These are phyloP conservation scores for Odontothrips loti DNA, from an alignment of 2,888 invertebrate genomes.

Conservation along the genomic window DNA sequence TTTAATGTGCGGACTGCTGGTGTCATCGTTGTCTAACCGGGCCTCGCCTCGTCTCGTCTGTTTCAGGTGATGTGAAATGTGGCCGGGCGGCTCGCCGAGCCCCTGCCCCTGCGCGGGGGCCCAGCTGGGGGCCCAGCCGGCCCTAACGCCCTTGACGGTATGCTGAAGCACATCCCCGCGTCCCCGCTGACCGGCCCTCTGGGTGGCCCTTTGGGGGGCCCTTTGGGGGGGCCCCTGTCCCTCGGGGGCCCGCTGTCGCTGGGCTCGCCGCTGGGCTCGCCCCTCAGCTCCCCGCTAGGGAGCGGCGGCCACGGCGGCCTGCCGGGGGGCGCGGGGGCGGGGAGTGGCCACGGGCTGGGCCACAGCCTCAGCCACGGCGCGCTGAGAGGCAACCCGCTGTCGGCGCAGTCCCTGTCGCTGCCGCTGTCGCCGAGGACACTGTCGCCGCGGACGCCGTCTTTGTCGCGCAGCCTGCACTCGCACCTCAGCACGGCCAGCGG, in stretches of 20 bases:
- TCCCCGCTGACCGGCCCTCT: slow-evolving; percentile 9
- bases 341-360: not conserved
- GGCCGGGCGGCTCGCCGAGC: not conserved
- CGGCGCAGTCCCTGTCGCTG: slow-evolving; percentile 3
- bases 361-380: not conserved
- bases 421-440: slow-evolving; percentile 5
- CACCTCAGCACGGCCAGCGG: slow-evolving; percentile 43
- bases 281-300: not conserved
- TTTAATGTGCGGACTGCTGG: not conserved
- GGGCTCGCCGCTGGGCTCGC: slow-evolving; percentile 22
- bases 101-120: slow-evolving; percentile 3
- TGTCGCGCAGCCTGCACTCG: slow-evolving; percentile 43
- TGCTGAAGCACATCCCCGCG: slow-evolving; percentile 19
- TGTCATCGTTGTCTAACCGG: not conserved
- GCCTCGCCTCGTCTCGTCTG: not conserved
- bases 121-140: not conserved
- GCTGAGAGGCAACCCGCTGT: slow-evolving; percentile 7
- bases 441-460: not conserved
- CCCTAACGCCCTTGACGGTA: not conserved
- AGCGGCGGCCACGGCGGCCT: not conserved
- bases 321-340: not conserved
- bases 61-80: slow-evolving; percentile 5
- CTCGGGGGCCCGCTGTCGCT: slow-evolving; percentile 19
- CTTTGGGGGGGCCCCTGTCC: not conserved
- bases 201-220: not conserved